Evolutionary conservation across 1,140 invertebrate species (phyloP).

Genomic region (Danaus melanippus): DNA sequence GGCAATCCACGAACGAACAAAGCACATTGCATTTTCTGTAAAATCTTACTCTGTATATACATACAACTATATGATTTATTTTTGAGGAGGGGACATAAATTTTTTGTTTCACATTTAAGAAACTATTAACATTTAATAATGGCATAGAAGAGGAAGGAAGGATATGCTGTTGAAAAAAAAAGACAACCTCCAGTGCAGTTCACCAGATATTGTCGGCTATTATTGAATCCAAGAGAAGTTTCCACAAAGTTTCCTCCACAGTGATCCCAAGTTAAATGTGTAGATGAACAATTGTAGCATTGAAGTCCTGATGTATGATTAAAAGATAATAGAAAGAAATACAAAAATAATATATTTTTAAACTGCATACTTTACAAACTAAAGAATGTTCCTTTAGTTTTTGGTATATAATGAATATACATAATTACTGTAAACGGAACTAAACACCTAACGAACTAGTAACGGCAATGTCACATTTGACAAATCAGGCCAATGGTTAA

Average conservation of each 20-base stretch:
- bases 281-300: conserved; percentile 55
- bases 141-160: not conserved
- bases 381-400: no score
- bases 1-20: conserved; percentile 51
- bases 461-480: no score
- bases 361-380: no score
- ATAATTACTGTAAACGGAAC: not conserved
- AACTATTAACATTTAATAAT: not conserved
- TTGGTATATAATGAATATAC: conserved; percentile 1
- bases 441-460: no score
- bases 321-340: not conserved
- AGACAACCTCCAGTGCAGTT: conserved; percentile 48
- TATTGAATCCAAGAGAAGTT: conserved; percentile 31
- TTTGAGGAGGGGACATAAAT: no score
- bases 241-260: conserved; percentile 42
- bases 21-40: conserved; percentile 54
- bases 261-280: conserved; percentile 26
- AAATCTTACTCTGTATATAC: conserved; percentile 8
- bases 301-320: conserved; percentile 19
- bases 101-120: no score
- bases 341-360: no score
- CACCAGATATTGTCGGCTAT: conserved; percentile 27
- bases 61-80: not conserved
- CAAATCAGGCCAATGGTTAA: no score
- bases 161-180: conserved; percentile 2